Percentiles rank a stretch among this genome's conserved stretches.
phyloP scores from a whole-genome alignment of 1,140 invertebrate genomes.

The Pseudoatta argentina region DNA sequence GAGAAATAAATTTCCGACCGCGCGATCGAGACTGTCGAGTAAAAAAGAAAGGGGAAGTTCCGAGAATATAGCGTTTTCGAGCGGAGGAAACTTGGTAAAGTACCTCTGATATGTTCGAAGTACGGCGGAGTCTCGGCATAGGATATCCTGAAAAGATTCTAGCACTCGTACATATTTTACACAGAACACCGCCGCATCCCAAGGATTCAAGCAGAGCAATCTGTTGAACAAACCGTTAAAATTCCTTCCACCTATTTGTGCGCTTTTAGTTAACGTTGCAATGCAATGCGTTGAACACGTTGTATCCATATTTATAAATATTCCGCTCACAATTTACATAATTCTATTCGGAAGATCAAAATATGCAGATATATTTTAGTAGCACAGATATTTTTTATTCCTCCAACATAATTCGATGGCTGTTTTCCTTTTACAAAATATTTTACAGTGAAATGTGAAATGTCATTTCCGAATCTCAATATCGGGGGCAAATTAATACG shows the following conservation, averaged over 20 bases:
- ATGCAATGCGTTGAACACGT: not conserved
- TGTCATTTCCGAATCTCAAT: not conserved
- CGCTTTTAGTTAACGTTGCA: constrained; percentile 41
- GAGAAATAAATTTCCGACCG: constrained; percentile 59
- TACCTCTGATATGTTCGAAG: constrained; percentile 56
- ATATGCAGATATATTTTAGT: constrained; percentile 46
- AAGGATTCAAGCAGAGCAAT: constrained; percentile 61
- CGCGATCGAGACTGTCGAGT: constrained; percentile 37
- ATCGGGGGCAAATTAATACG: constrained; percentile 2
- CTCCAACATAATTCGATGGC: not conserved
- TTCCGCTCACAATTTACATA: constrained; percentile 64
- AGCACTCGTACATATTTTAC: constrained; percentile 66
- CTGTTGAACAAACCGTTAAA: constrained; percentile 44
- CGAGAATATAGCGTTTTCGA: constrained; percentile 55
- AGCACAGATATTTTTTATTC: constrained; percentile 56
- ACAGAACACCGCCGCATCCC: constrained; percentile 68
- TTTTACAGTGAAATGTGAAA: not conserved
- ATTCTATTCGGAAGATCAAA: constrained; percentile 62
- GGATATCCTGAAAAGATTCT: constrained; percentile 46
- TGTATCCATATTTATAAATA: constrained; percentile 66
- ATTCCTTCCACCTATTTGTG: constrained; percentile 25
- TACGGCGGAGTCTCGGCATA: constrained; percentile 26
- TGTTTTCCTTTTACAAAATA: not conserved
- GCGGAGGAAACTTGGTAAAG: constrained; percentile 46
- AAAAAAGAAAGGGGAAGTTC: constrained; percentile 46